Evolutionary conservation across 2,888 invertebrate species (phyloP).

Genomic region (Macaria notata): DNA sequence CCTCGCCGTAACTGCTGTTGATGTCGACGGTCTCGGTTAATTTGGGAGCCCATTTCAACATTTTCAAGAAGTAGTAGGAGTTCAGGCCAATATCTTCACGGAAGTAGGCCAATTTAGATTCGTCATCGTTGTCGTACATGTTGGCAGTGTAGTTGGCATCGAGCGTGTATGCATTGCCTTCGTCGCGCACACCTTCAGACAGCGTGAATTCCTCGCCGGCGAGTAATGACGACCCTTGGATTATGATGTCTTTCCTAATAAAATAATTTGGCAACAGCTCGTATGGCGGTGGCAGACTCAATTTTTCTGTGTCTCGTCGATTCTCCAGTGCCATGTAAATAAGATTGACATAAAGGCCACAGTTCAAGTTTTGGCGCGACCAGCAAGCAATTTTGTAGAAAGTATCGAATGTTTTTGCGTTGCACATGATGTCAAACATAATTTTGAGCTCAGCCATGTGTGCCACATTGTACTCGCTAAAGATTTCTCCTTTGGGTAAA

Average conservation of each 20-base stretch:
- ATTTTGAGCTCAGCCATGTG: conserved; percentile 59
- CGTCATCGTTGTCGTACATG: conserved; percentile 68
- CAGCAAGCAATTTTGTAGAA: conserved; percentile 83
- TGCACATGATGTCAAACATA: conserved; percentile 74
- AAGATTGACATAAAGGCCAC: conserved; percentile 84
- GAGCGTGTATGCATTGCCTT: conserved; percentile 64
- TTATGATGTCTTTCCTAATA: conserved; percentile 83
- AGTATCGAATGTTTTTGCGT: conserved; percentile 80
- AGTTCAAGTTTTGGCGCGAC: conserved; percentile 84
- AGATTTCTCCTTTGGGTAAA: conserved; percentile 64
- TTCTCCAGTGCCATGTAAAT: conserved; percentile 81
- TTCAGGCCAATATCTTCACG: conserved; percentile 88
- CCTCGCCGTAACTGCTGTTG: conserved; percentile 81
- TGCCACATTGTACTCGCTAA: conserved; percentile 59
- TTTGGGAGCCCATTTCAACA: conserved; percentile 81
- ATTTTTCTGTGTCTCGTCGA: conserved; percentile 80
- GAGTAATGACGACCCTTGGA: conserved; percentile 62
- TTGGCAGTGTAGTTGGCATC: conserved; percentile 67
- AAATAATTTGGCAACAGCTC: conserved; percentile 86
- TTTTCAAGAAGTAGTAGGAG: conserved; percentile 82
- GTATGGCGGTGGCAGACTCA: conserved; percentile 85
- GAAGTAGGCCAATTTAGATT: conserved; percentile 85
- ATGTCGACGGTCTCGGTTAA: conserved; percentile 64
- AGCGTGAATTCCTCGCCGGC: conserved; percentile 51
- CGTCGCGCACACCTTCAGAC: conserved; percentile 51